Conservation (phyloP, 2,888 invertebrate genomes). For the Neria commutata region DNA sequence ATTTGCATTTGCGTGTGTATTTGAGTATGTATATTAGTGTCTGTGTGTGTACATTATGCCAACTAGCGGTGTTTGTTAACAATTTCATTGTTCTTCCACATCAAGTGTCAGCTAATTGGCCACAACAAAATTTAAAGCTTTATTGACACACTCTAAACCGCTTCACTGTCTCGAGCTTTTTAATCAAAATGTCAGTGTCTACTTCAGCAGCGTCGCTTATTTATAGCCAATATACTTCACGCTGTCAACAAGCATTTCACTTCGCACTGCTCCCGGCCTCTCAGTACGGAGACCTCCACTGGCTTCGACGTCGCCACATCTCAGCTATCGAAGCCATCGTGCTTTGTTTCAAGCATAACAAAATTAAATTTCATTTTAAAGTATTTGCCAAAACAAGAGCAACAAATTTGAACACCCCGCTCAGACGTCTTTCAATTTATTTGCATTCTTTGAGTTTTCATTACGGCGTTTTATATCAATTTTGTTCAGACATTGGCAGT, state of each 20-base stretch:
- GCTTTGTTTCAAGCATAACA: background rate
- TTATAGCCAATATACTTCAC: slow-evolving; percentile 54
- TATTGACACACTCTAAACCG: slow-evolving; percentile 34
- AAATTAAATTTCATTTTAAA: background rate
- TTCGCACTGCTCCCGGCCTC: too few relatives aligned
- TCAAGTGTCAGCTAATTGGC: slow-evolving; percentile 6
- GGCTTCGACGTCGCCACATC: background rate
- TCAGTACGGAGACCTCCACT: too few relatives aligned
- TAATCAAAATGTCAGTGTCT: slow-evolving; percentile 54
- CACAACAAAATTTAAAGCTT: slow-evolving; percentile 39
- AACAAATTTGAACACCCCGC: background rate
- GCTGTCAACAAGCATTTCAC: slow-evolving; percentile 50
- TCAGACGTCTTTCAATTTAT: background rate
- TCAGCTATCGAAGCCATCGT: background rate
- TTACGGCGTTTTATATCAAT: background rate
- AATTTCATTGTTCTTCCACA: slow-evolving; percentile 1
- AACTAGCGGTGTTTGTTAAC: too few relatives aligned
- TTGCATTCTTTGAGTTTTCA: background rate
- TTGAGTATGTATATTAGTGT: slow-evolving; percentile 26
- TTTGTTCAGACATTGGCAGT: background rate
- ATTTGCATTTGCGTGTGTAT: background rate
- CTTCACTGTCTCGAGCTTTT: slow-evolving; percentile 32
- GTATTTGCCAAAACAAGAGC: background rate
- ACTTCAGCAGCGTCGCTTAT: slow-evolving; percentile 36
- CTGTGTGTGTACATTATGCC: slow-evolving; percentile 38